Base-by-base conservation (phyloP, 1,140 invertebrate species). In the Agraylea sexmaculata region DNA sequence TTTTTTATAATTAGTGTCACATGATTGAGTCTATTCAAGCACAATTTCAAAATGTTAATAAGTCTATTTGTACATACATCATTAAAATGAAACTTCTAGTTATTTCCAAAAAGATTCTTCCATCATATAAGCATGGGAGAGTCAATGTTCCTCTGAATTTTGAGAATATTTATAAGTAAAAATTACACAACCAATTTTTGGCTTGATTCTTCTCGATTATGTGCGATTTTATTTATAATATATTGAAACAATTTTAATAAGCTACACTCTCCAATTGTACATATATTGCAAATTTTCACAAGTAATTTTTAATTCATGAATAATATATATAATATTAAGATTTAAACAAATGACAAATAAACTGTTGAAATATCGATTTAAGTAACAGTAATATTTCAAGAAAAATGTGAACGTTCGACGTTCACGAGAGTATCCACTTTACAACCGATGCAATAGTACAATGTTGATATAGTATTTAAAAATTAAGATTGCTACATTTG, bases 361-460 rank as follows among this genome's bases (percentile, higher is more conserved):
- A n/a, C n/a, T n/a, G n/a, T n/a, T n/a, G n/a, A n/a, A n/a, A n/a
- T n/a, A n/a, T n/a, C n/a, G n/a, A n/a, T n/a, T n/a, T n/a, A n/a
- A n/a, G n/a, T n/a, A n/a, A n/a, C n/a, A n/a, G n/a, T 7, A 7
- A 27, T 27, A 27, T 27, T 27, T n/a, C 23, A n/a, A 27, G 23
- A 27, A 8, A 7, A n/a, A 7, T 27, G 7, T 27, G n/a, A 27
- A n/a, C 23, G n/a, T 27, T 27, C n/a, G n/a, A 13, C 25, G 19
- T 36, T 32, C n/a, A n/a, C n/a, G n/a, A n/a, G n/a, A n/a, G n/a
- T 40, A 10, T 40, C 10, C 17, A 19, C 37, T 28, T 43, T 43
- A 27, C 21, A 20, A 31, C 36, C 42, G 30, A 30, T 37, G n/a
- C n/a, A n/a, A n/a, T n/a, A n/a, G n/a, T n/a, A n/a, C n/a, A n/a